Percentiles rank a stretch among this genome's conserved stretches.
Conservation (phyloP, 92 coral and sea anemone genomes). For the Epizoanthus fatuus region DNA sequence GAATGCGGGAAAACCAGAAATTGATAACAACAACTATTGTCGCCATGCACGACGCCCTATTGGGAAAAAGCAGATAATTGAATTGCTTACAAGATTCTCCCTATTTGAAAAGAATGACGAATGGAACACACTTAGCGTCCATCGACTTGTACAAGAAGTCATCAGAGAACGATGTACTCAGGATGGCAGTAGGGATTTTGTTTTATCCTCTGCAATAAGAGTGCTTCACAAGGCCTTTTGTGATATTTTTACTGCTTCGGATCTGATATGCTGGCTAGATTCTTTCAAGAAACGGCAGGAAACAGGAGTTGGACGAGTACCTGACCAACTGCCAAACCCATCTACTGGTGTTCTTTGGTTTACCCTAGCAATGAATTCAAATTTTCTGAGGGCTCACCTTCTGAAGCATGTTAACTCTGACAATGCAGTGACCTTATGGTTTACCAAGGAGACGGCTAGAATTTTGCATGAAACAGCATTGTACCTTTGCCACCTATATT, state of each 20-base stretch:
- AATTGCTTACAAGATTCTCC: conserved; percentile 23
- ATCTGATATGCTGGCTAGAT: neutral
- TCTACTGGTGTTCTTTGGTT: conserved; percentile 13
- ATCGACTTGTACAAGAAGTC: conserved; percentile 51
- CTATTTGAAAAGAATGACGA: conserved; percentile 10
- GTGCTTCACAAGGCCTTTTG: conserved; percentile 29
- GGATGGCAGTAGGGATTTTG: conserved; percentile 20
- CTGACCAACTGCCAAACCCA: neutral
- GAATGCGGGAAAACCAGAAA: conserved; percentile 16
- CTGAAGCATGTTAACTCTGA: no score
- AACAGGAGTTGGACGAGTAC: neutral
- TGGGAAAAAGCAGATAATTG: conserved; percentile 21
- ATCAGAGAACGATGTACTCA: conserved; percentile 10
- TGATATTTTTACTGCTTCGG: conserved; percentile 15
- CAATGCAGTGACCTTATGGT: no score
- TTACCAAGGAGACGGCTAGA: no score
- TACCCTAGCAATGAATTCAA: neutral
- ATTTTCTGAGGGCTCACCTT: neutral
- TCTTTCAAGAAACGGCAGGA: neutral
- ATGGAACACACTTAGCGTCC: conserved; percentile 2
- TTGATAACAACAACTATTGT: neutral
- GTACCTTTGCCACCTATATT: no score
- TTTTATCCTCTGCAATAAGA: conserved; percentile 19
- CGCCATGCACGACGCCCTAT: neutral
- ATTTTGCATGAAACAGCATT: no score